Percentiles rank a stretch among this genome's conserved stretches.
Evolutionary conservation across 2,797 vertebrate genomes (phyloP).

Genomic region (Rhodeus uyekii): DNA sequence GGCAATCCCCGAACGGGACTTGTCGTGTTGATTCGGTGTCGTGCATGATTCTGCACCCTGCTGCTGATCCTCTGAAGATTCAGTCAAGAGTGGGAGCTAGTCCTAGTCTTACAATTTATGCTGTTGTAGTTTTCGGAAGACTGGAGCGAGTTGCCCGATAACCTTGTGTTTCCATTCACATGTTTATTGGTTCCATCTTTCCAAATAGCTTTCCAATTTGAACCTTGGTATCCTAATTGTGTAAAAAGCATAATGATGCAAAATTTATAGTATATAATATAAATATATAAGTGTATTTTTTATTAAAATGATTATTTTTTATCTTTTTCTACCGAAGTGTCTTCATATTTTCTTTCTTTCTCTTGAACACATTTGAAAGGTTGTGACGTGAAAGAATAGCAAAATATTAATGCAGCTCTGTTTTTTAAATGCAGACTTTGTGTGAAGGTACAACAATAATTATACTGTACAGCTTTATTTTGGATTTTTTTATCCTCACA

Average conservation of each 20-base stretch:
- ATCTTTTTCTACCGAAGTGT: conserved; percentile 57
- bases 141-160: conserved; percentile 61
- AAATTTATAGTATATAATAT: conserved; percentile 52
- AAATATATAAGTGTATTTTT: conserved; percentile 78
- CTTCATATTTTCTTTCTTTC: conserved; percentile 42
- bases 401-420: neutral
- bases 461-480: neutral
- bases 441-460: neutral
- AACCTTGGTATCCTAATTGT: conserved; percentile 62
- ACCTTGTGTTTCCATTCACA: conserved; percentile 44
- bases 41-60: neutral
- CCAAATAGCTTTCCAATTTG: conserved; percentile 62
- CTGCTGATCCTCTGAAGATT: conserved; percentile 19
- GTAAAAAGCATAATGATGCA: conserved; percentile 67
- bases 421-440: too few species aligned
- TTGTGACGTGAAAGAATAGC: neutral
- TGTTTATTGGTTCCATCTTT: conserved; percentile 1
- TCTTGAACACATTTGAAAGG: neutral
- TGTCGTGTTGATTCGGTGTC: neutral
- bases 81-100: conserved; percentile 21
- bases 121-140: conserved; percentile 69
- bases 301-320: conserved; percentile 80
- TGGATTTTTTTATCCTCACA: neutral
- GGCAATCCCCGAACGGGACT: neutral
- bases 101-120: conserved; percentile 56